Base-by-base conservation (phyloP, 1,140 invertebrate species). In the Rhopalosiphum padi region DNA sequence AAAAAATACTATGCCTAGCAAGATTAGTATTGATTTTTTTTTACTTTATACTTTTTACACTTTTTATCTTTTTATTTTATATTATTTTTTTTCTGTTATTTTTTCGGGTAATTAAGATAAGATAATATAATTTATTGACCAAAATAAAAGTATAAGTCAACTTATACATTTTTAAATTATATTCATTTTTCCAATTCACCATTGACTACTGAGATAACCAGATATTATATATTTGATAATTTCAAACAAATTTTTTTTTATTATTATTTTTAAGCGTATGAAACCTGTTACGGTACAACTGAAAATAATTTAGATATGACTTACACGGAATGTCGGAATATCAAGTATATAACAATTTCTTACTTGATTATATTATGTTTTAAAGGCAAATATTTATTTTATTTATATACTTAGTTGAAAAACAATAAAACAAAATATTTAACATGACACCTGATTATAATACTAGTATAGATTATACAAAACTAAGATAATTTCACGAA, bases 271-370 rank as follows among this genome's bases (percentile, higher is more conserved):
- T 55, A 25, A 30, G n/a, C 30, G 11, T n/a, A n/a, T n/a, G 30
- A n/a, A n/a, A n/a, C 4, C 0, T 4, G 55, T 51, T 18, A 51
- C 0, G 0, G 2, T 15, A 30, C 30, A 60, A 60, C 55, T 30
- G 55, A 30, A 18, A 15, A 68, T 3, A 68, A 68, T 60, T 11
- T 30, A 30, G 55, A 11, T 4, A 11, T 77, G 30, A n/a, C 15
- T n/a, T n/a, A 15, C 0, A n/a, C 15, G 6, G n/a, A 5, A 15
- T 5, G 0, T 77, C 15, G 6, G n/a, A 5, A 15, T 5, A 1
- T 77, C 60, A n/a, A 77, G 5, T 77, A n/a, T n/a, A 77, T 18
- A 77, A 77, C 21, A 77, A 77, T 77, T 68, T 18, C 15, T 3
- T n/a, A n/a, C 5, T n/a, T n/a, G 30, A 4, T 68, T n/a, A n/a